These are phyloP conservation scores for Smittia aterrima DNA, from an alignment of 2,888 invertebrate species.

Conservation along the genomic window DNA sequence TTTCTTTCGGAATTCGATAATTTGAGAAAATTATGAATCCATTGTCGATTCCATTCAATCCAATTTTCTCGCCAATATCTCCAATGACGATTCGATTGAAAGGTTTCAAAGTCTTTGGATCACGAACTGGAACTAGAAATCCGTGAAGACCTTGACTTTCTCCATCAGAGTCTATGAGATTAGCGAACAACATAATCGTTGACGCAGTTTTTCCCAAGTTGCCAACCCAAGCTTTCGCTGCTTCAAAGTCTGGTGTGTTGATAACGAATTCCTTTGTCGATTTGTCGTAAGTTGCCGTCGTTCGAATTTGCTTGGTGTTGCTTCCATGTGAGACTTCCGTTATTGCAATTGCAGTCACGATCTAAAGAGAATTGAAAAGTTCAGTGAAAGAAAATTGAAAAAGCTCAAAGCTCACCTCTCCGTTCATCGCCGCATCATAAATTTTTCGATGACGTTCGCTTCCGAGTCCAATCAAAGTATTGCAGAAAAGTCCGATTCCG, in stretches of 20 bases:
- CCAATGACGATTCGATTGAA: conserved; percentile 85
- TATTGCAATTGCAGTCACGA: conserved; percentile 79
- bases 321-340: conserved; percentile 95
- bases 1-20: conserved; percentile 81
- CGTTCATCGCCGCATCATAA: conserved; percentile 67
- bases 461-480: conserved; percentile 70
- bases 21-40: conserved; percentile 89
- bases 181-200: conserved; percentile 84
- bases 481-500: conserved; percentile 72
- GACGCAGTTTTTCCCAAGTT: conserved; percentile 85
- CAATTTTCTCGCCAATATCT: conserved; percentile 91
- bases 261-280: conserved; percentile 76
- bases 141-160: conserved; percentile 82
- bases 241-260: conserved; percentile 90
- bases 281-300: conserved; percentile 83
- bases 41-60: conserved; percentile 89
- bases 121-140: conserved; percentile 82
- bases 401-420: conserved; percentile 58
- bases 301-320: conserved; percentile 87
- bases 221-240: conserved; percentile 96
- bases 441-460: conserved; percentile 71
- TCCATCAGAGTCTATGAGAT: conserved; percentile 77
- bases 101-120: conserved; percentile 71
- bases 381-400: conserved; percentile 22
- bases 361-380: conserved; percentile 56